These are phyloP conservation scores for Heteractis magnifica DNA, from an alignment of 92 coral and sea anemone genomes.

Conservation along the genomic window DNA sequence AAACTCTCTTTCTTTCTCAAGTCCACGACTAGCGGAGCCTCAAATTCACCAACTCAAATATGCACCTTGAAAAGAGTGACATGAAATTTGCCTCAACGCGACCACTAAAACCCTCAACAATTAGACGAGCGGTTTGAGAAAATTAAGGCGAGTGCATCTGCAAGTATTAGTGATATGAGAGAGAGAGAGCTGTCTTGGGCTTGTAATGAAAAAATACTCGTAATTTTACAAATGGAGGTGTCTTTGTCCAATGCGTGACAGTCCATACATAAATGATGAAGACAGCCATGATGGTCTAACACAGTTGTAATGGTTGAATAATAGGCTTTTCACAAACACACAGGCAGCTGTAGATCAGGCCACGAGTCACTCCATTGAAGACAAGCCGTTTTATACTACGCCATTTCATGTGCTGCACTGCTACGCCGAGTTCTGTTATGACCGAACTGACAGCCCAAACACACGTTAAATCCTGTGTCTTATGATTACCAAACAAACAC, in stretches of 20 bases:
- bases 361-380: slow-evolving; percentile 18
- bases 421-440: slow-evolving; percentile 58
- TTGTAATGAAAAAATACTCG: slow-evolving; percentile 60
- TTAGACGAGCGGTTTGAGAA: slow-evolving; percentile 60
- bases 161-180: slow-evolving; percentile 48
- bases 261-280: slow-evolving; percentile 92
- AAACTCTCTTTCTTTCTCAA: background rate
- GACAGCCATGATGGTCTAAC: slow-evolving; percentile 77
- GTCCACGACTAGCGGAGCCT: slow-evolving; percentile 1
- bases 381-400: background rate
- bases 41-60: slow-evolving; percentile 15
- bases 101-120: slow-evolving; percentile 62
- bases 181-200: slow-evolving; percentile 43
- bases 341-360: slow-evolving; percentile 37
- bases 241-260: slow-evolving; percentile 86
- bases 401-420: background rate
- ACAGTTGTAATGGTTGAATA: slow-evolving; percentile 79
- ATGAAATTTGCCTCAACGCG: slow-evolving; percentile 47
- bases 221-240: slow-evolving; percentile 74
- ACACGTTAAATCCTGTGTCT: slow-evolving; percentile 34
- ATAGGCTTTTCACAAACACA: slow-evolving; percentile 76
- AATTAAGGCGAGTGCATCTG: slow-evolving; percentile 60
- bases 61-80: slow-evolving; percentile 40
- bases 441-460: slow-evolving; percentile 39
- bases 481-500: slow-evolving; percentile 34